These are phyloP conservation scores for Protonemura montana DNA, from an alignment of 2,888 invertebrate genomes.

Conservation along the genomic window DNA sequence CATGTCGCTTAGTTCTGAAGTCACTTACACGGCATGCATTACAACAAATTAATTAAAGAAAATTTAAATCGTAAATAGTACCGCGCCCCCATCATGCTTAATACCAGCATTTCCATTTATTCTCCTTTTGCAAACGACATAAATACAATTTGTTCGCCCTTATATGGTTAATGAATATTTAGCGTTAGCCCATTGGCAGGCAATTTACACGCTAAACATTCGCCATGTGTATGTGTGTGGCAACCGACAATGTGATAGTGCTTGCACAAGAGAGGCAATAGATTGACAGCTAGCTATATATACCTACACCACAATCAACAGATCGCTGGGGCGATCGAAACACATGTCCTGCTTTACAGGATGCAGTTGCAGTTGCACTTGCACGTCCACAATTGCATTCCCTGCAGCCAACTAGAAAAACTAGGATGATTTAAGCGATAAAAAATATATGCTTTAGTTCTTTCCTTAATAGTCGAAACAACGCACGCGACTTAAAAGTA, in stretches of 20 bases:
- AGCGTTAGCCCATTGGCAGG: not conserved
- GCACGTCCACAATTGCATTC: not conserved
- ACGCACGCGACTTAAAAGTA: not conserved
- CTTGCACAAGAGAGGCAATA: too few species aligned
- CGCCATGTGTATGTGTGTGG: not conserved
- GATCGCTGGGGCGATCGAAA: not conserved
- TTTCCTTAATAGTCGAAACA: not conserved
- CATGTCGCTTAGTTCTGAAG: not conserved
- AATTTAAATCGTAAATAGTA: not conserved
- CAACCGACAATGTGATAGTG: not conserved
- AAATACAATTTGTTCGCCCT: constrained; percentile 5
- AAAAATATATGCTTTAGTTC: not conserved
- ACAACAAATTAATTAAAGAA: not conserved
- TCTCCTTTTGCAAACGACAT: not conserved
- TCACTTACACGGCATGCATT: not conserved
- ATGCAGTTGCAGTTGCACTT: not conserved
- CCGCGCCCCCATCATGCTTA: not conserved
- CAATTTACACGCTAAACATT: not conserved
- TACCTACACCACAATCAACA: not conserved
- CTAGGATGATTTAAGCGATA: not conserved
- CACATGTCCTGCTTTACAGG: not conserved
- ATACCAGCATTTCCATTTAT: not conserved
- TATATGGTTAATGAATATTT: not conserved
- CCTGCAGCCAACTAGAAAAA: not conserved
- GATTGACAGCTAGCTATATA: not conserved